Base-by-base conservation (phyloP, 1,140 invertebrate genomes). In the Cyrtorhinus lividipennis region DNA sequence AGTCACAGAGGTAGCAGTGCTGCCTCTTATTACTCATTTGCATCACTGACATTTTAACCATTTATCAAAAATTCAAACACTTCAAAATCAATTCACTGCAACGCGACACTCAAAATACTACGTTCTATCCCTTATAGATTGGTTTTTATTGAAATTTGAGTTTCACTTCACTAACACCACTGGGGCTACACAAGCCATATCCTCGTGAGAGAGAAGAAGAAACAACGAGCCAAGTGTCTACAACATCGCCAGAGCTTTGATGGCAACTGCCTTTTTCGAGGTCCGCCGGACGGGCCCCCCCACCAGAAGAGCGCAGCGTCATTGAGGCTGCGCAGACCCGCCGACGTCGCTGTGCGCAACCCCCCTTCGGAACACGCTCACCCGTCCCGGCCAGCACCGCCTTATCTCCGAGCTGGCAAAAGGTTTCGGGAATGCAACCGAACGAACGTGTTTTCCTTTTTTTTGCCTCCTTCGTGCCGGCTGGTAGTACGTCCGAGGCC, bases 1-100 rank as follows among this genome's bases (percentile, higher is more conserved):
- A 78, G 76, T 99, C 96, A 81, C 96, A 99, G 72, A 99, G 76
- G 76, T 98, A 99, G 77, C 96, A 99, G 75, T 98, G 93, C 76
- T 96, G 94, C 69, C 94, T 81, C 75, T 95, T 95, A 53, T 53
- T 53, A 59, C 78, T 75, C 69, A 75, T 76, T 66, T 80, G 78
- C 72, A 78, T 75, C 65, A 83, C 76, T 59, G 81, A 82, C 81
- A 83, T 83, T 64, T 76, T 80, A 69, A 73, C 73, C 70, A 72
- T 73, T 67, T 66, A 70, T 56, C 27, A 25, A 59, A 59, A 59
- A n/a, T 27, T 59, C 15, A 27, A 13, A 25, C 22, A 59, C 24
- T 59, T n/a, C n/a, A 59, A 59, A 59, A 22, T 12, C 27, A 59
- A 59, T 53, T 53, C 48, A 53, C 48, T 22, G 10, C n/a, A n/a